These are phyloP conservation scores for Ceratotherium simum DNA, from an alignment of 2,113 vertebrate genomes.

Conservation along the genomic window DNA sequence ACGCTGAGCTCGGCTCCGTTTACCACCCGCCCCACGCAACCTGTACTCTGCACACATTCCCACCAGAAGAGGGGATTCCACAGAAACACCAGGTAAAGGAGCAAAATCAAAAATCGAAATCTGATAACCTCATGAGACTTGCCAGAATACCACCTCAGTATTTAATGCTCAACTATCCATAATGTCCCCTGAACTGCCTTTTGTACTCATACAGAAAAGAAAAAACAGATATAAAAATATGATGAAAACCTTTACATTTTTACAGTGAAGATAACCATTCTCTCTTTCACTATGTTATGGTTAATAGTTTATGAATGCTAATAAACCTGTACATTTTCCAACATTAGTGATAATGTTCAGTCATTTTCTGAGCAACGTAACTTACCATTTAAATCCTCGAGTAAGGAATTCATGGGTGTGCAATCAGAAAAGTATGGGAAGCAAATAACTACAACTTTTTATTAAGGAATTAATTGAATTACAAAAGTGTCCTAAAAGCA, in stretches of 20 bases:
- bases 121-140: neutral
- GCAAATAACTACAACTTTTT: neutral
- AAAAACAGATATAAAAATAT: neutral
- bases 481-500: neutral
- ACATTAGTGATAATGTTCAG: neutral
- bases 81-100: neutral
- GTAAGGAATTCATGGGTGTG: neutral
- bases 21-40: fast-evolving
- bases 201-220: neutral
- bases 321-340: neutral
- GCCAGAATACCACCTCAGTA: neutral
- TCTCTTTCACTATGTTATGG: neutral
- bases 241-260: neutral
- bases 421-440: neutral
- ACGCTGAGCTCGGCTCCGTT: neutral
- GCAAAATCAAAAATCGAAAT: neutral
- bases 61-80: neutral
- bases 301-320: neutral
- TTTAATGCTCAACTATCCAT: neutral
- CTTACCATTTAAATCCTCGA: neutral
- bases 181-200: neutral
- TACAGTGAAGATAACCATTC: neutral
- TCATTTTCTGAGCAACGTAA: neutral
- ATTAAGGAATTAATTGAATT: constrained; percentile 56
- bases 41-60: neutral